A percentile compares a stretch with the other conserved stretches of the same genome.
Conservation (phyloP, 2,888 invertebrate species). For the Rhamnusium bicolor region DNA sequence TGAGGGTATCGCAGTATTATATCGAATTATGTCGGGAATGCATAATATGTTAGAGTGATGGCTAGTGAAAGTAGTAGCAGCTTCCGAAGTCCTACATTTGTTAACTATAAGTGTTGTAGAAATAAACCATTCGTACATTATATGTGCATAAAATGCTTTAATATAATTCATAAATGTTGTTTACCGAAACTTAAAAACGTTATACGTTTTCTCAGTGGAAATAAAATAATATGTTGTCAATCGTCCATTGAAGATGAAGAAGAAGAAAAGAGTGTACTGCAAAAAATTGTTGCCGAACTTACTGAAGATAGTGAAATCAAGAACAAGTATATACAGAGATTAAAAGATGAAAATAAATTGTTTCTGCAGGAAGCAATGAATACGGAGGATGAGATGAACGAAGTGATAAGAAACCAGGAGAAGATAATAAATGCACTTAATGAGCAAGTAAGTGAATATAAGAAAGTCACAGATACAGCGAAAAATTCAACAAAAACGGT, state of each 20-base stretch:
- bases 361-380: background rate
- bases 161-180: constrained; percentile 8
- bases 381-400: background rate
- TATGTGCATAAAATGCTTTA: constrained; percentile 9
- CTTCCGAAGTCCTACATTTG: constrained; percentile 1
- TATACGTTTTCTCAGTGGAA: background rate
- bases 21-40: background rate
- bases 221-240: background rate
- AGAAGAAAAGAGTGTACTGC: background rate
- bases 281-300: background rate
- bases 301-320: background rate
- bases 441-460: background rate
- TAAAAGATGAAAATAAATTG: background rate
- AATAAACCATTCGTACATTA: constrained; percentile 14
- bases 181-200: constrained; percentile 5
- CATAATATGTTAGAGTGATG: background rate
- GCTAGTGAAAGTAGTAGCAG: background rate
- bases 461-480: background rate
- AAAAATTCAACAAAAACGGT: background rate
- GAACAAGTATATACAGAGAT: background rate
- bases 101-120: constrained; percentile 11
- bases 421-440: background rate
- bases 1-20: background rate
- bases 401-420: background rate
- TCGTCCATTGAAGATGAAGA: background rate